Base-by-base conservation (phyloP, 2,888 invertebrate genomes). In the Candidula unifasciata region DNA sequence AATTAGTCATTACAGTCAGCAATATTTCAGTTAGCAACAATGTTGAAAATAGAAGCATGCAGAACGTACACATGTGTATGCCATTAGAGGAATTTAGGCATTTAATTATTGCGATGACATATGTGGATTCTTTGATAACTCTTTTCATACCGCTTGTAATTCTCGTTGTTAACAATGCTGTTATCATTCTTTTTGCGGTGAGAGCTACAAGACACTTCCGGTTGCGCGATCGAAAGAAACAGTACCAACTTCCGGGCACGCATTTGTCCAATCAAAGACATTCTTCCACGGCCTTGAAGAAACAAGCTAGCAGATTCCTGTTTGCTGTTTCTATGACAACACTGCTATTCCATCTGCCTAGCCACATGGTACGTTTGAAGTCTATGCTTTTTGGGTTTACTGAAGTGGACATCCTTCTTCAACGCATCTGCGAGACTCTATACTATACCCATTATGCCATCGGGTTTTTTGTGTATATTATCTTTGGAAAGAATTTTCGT, bases 391-490 rank as follows among this genome's bases (percentile, higher is more conserved):
- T 80, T 68, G 33, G 35, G 5, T 57, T 18, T 37, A 44, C 57
- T 2, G 57, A 1, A 2, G 24, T 60, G 2, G 81, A 81, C 35
- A 57, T 81, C 13, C 54, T 73, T 0, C 73, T 81, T 0, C 73
- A 73, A 21, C 44, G 71, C 0, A 16, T 71, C 44, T 81, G 68
- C 24, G 81, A 81, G 73, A 81, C 81, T 0, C 27, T 81, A 0
- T 81, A 81, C 27, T 73, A 73, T 73, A 60, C 73, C 21, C 81
- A 81, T 44, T 81, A 81, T 13, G 73, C 81, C 24, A 81, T 81
- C 8, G 73, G 81, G 21, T 81, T 81, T 54, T 73, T 81, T 24
- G 73, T 81, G 24, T 81, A 81, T 27, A 1, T 81, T 33, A 13
- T 57, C 16, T 81, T 73, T 37, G 81, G 81, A 16, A 68, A 44